Conservation (phyloP, 2,888 invertebrate species). For the Alentia gelatinosa region DNA sequence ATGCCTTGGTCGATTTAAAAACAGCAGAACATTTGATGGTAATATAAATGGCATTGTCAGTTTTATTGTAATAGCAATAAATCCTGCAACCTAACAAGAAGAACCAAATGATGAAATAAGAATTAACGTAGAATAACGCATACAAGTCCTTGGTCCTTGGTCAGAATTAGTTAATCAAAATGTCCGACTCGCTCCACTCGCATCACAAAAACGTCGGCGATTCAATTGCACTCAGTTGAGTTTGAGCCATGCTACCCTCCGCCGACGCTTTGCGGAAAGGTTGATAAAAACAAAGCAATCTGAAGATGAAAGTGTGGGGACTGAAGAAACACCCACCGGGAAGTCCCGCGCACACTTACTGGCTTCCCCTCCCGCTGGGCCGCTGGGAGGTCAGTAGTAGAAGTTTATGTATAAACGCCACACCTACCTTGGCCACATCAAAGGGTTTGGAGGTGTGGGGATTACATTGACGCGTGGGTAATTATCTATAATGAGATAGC, state of each 20-base stretch:
- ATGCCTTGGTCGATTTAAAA: too few relatives aligned
- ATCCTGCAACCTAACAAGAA: too few relatives aligned
- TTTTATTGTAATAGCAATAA: too few relatives aligned
- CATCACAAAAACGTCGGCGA: not conserved
- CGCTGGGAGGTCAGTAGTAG: not conserved
- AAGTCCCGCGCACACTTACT: not conserved
- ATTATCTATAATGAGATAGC: not conserved
- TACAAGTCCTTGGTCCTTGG: not conserved
- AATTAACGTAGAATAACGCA: too few relatives aligned
- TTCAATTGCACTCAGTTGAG: not conserved
- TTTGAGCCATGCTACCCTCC: not conserved
- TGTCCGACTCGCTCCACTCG: not conserved
- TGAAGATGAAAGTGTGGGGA: not conserved
- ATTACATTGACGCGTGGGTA: not conserved
- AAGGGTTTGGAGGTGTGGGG: not conserved
- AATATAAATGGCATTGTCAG: too few relatives aligned
- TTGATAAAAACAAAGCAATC: not conserved
- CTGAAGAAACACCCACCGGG: not conserved
- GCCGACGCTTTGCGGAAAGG: not conserved
- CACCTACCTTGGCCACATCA: not conserved
- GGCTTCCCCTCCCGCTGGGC: not conserved
- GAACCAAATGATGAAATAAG: too few relatives aligned
- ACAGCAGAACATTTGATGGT: too few relatives aligned
- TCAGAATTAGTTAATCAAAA: not conserved
- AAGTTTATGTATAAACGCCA: not conserved